Base-by-base conservation (phyloP, 2,797 vertebrate species). In the Chloroceryle inda region DNA sequence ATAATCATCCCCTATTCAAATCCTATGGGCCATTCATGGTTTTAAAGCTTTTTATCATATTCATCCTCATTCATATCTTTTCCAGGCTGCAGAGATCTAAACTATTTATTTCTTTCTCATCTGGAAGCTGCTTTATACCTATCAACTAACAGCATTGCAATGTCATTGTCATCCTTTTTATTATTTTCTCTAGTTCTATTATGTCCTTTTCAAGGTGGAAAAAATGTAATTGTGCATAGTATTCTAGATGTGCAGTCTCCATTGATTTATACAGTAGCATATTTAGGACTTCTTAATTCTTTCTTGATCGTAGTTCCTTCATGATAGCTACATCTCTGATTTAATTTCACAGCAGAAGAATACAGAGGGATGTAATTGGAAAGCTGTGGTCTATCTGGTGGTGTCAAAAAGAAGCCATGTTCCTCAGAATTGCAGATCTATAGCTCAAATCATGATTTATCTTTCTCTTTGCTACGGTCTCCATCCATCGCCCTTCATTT, bases 401-500 rank as follows among this genome's bases (percentile, higher is more conserved):
- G 56, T 90, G 59, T 89, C 67, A 74, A 80, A 88, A 86, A 85
- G 83, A 33, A 91, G 49, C 38, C 3, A 11, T 12, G 2, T 85
- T 95, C 63, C 59, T 67, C 83, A 76, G 47, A 74, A 82, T 0
- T 95, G 82, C 64, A 74, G 47, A 71, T 92, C 67, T 92, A 0
- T 59, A 94, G 76, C 69, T 90, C 82, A 89, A 7, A 94, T 86
- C 55, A 56, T 52, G 73, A 94, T 95, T 95, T 92, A 90, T 95
- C 52, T 47, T 95, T 94, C 89, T 96, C 80, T 95, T 94, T 84
- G 55, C 85, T 85, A 33, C 0, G 0, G 56, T 92, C 81, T 95
- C 89, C 91, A 92, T 95, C 95, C 83, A 96, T 95, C 53, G 73
- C 80, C 94, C 83, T 95, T 95, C 95, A 90, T 94, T 96, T 97